These are phyloP conservation scores for Hyalella azteca DNA, from an alignment of 2,888 invertebrate genomes.

Conservation along the genomic window DNA sequence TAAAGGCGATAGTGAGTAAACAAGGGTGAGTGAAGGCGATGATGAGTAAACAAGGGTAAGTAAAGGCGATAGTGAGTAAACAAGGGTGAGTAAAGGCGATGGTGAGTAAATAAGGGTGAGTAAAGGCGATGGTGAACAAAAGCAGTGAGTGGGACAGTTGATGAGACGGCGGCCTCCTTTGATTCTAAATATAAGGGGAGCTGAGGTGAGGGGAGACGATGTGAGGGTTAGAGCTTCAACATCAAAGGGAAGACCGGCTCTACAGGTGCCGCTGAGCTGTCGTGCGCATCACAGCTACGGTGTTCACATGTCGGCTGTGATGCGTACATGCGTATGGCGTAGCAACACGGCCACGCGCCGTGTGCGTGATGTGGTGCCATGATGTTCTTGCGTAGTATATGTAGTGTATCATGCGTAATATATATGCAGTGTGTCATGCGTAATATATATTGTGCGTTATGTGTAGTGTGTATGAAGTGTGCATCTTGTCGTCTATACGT, in stretches of 20 bases:
- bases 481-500: too few relatives aligned
- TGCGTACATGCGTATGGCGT: constrained; percentile 11
- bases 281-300: not conserved
- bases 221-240: not conserved
- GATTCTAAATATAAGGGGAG: constrained; percentile 15
- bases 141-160: not conserved
- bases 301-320: not conserved
- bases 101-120: not conserved
- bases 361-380: constrained; percentile 29
- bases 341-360: not conserved
- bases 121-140: not conserved
- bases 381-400: not conserved
- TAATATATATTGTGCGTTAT: too few relatives aligned
- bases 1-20: too few relatives aligned
- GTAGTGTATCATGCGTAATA: too few relatives aligned
- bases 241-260: not conserved
- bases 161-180: not conserved
- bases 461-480: too few relatives aligned
- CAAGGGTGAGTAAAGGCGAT: too few relatives aligned
- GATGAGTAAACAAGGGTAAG: too few relatives aligned
- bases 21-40: too few relatives aligned
- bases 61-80: too few relatives aligned
- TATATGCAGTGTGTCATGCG: too few relatives aligned
- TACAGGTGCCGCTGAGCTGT: constrained; percentile 8
- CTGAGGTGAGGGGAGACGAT: not conserved